Evolutionary conservation across 2,797 vertebrate species (phyloP), one percentile per base, ranked within the genome.

Genomic region (Gymnopithys bicolor): DNA sequence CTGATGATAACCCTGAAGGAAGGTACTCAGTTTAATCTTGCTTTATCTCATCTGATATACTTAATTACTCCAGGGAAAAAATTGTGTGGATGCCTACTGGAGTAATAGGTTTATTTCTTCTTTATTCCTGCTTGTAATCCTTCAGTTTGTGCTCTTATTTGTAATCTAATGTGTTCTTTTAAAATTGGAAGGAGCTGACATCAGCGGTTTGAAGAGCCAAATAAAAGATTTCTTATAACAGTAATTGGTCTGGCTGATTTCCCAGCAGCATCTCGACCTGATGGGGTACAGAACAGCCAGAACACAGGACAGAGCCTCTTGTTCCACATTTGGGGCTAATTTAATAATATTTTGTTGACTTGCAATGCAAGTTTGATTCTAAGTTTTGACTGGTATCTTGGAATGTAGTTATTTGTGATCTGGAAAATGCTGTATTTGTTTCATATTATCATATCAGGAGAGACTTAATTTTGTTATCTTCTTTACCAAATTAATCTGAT

Each of bases 161-260:
- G 52, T 51, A 71, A 62, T 74, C 59, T 37, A 43, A 1, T 30
- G 66, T 2, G 2, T 9, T 48, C 74, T 83, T 91, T 64, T 58
- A 74, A 68, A 60, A 80, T 9, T 41, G 87, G 67, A 70, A 77
- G 64, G 75, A 90, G 89, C 86, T 91, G 94, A 94, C 70, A 87
- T 89, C 87, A 90, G 84, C 4, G 1, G 45, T 74, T 83, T 55
- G 85, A 62, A 33, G 83, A 75, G 94, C 95, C 91, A 94, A 94
- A 89, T 51, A 45, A 87, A 87, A 95, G 94, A 96, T 96, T 94
- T 95, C 83, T 95, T 94, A 1, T 93, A 95, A 73, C 84, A 51
- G 94, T 95, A 93, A 96, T 90, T 89, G 56, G 84, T 9, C 81
- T 91, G 95, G 91, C 91, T 91, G 35, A 84, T 90, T 96, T 82